Base-by-base conservation (phyloP, 2,113 vertebrate species). In the Zosterops pallidus region DNA sequence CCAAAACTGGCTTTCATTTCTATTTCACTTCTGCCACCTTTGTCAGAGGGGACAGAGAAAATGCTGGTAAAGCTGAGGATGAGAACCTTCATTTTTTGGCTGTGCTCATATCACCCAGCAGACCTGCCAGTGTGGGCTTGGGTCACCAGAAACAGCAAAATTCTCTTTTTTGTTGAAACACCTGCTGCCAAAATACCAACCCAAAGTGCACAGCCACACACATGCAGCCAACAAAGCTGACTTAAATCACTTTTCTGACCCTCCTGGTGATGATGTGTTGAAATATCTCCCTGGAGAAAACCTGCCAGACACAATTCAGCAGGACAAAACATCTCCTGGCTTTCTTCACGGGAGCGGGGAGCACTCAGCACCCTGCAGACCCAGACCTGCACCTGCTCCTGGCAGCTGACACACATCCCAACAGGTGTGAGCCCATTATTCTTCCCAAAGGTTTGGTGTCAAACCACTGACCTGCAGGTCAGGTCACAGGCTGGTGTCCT, bases 141-240 rank as follows among this genome's bases (percentile, higher is more conserved):
- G 24, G 16, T 17, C 47, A 26, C 1, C 49, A 50, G 5, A 44
- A 81, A 14, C 14, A n/a, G 12, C 9, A 5, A 8, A 2, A 47
- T 53, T 42, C 29, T 50, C 14, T 60, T 65, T 60, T 26, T 50
- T 46, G 1, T 19, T 42, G 35, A 2, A 12, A 31, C 7, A 14
- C 11, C 47, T 25, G 14, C 28, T 29, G 29, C 67, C 19, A 9
- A 44, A 65, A 55, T 0, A 8, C 46, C 57, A 18, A 3, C 8
- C 42, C 20, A 2, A n/a, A n/a, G n/a, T n/a, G n/a, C n/a, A n/a
- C n/a, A n/a, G n/a, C n/a, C n/a, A n/a, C n/a, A n/a, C n/a, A n/a
- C n/a, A n/a, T 0, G 15, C 22, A 16, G 1, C 1, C 23, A 14
- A 0, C 28, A 5, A 28, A 25, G 0, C 0, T 2, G 50, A 11